These are phyloP conservation scores for Cerastis rubricosa DNA, from an alignment of 2,888 invertebrate genomes.

Conservation along the genomic window DNA sequence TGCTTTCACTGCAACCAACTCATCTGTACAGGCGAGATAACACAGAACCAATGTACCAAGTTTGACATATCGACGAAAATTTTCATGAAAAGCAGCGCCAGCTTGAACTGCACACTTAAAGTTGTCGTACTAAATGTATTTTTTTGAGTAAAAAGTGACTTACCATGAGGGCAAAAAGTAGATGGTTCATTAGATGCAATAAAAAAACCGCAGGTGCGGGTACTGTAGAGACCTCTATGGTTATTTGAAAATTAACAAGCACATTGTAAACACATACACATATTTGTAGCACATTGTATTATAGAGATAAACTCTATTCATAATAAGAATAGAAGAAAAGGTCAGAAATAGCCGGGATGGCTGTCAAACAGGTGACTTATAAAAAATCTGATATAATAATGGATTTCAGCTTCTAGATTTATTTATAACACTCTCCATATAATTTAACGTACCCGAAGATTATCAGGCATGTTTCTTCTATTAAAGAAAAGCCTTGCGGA, in stretches of 20 bases:
- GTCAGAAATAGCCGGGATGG: neutral
- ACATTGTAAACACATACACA: neutral
- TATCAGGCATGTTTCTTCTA: neutral
- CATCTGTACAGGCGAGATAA: no score
- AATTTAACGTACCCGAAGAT: neutral
- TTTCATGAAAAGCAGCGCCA: no score
- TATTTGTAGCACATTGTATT: no score
- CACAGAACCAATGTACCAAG: no score
- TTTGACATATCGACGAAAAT: no score
- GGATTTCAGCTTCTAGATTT: neutral
- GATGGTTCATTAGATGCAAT: neutral
- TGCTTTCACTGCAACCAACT: no score
- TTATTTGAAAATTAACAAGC: neutral
- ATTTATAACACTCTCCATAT: neutral
- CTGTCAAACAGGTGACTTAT: neutral
- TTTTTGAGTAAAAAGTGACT: neutral
- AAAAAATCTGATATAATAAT: neutral
- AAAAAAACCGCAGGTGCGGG: no score
- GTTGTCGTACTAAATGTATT: no score
- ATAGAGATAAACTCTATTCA: neutral
- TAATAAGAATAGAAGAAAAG: neutral
- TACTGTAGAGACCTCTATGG: no score
- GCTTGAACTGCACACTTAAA: no score
- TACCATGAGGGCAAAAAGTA: neutral
- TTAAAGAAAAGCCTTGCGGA: neutral